A percentile compares a stretch with the other conserved stretches of the same genome.
Evolutionary conservation across 92 coral and sea anemone species (phyloP).

Genomic region (Porites evermanni): DNA sequence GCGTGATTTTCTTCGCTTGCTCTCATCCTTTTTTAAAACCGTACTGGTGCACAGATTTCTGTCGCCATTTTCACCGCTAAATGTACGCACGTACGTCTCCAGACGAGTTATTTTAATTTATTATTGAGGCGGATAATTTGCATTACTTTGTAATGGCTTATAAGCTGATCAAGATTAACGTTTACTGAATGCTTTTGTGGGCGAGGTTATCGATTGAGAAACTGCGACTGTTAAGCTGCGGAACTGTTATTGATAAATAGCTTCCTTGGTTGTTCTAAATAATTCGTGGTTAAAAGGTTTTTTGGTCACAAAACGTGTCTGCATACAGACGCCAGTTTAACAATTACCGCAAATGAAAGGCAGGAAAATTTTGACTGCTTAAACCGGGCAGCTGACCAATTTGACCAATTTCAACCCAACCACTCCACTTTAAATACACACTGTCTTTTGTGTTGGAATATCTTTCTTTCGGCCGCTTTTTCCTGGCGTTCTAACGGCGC

Average conservation of each 20-base stretch:
- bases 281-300: neutral
- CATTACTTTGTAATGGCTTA: constrained; percentile 20
- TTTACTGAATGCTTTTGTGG: constrained; percentile 23
- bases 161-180: constrained; percentile 25
- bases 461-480: constrained; percentile 13
- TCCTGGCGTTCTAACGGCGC: constrained; percentile 18
- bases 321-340: neutral
- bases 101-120: constrained; percentile 37
- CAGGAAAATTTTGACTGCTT: constrained; percentile 5
- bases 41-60: neutral
- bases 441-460: constrained; percentile 16
- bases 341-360: neutral
- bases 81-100: constrained; percentile 39
- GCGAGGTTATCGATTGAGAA: constrained; percentile 10
- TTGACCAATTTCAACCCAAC: constrained; percentile 34
- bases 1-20: constrained; percentile 2
- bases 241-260: too few species aligned
- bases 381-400: neutral
- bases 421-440: constrained; percentile 30
- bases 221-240: neutral
- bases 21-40: neutral
- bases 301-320: neutral
- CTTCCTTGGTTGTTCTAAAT: neutral
- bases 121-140: constrained; percentile 39
- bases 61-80: constrained; percentile 28